phyloP scores from a whole-genome alignment of 2,797 vertebrate species.

The Anableps anableps region DNA sequence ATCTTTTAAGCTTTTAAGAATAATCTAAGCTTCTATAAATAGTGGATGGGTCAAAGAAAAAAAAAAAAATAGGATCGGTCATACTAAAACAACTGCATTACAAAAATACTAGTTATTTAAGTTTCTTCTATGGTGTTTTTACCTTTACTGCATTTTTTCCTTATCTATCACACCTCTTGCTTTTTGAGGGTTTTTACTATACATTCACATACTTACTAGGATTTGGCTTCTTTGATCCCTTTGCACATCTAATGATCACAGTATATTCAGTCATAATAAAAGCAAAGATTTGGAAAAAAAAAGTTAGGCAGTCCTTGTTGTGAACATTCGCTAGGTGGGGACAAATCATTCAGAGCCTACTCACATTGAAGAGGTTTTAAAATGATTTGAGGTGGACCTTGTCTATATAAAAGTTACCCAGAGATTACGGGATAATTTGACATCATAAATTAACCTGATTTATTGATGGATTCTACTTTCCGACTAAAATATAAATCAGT shows the following conservation, averaged over 20 bases:
- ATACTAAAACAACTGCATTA: slow-evolving; percentile 1
- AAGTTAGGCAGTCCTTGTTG: not conserved
- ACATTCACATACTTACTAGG: not conserved
- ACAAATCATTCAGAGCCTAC: not conserved
- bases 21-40: slow-evolving; percentile 58
- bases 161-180: not conserved
- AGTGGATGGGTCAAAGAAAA: slow-evolving; percentile 14
- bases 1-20: slow-evolving; percentile 34
- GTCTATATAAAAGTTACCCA: not conserved
- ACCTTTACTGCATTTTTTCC: not conserved
- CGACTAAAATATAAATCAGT: not conserved
- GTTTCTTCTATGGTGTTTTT: not conserved
- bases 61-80: slow-evolving; percentile 4
- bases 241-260: not conserved
- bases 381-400: not conserved
- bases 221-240: not conserved
- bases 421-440: not conserved
- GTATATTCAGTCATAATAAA: not conserved
- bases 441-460: not conserved
- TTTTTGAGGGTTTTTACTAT: not conserved
- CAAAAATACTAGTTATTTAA: not conserved
- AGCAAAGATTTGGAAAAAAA: not conserved
- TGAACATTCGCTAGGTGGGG: not conserved
- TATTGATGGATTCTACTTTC: not conserved
- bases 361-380: not conserved